Conservation (phyloP, 2,888 invertebrate species). For the Scelioninae gen. 2 region DNA sequence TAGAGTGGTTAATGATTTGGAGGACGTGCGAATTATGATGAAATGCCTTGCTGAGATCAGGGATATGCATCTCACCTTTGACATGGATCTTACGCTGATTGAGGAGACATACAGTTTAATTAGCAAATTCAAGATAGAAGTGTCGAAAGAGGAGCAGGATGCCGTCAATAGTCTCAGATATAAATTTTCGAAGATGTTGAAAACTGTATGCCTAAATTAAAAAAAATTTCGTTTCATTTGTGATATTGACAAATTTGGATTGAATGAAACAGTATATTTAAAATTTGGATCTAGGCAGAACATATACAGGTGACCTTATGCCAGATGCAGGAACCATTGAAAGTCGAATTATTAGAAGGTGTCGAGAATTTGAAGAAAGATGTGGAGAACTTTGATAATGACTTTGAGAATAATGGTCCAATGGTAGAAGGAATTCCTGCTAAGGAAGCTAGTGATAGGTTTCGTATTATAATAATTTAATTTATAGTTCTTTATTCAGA, state of each 20-base stretch:
- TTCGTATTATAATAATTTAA: not conserved
- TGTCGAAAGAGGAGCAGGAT: constrained; percentile 87
- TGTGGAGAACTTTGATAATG: constrained; percentile 82
- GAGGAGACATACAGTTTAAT: constrained; percentile 89
- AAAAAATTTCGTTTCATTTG: no score
- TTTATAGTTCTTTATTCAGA: not conserved
- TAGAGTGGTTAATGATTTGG: constrained; percentile 85
- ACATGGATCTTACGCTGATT: constrained; percentile 84
- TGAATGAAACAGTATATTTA: no score
- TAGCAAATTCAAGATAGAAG: constrained; percentile 80
- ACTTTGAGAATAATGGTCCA: constrained; percentile 87
- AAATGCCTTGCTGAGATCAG: constrained; percentile 84
- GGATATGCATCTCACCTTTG: constrained; percentile 87
- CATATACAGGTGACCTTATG: constrained; percentile 83
- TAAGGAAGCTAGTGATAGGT: constrained; percentile 90
- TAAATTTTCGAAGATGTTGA: constrained; percentile 85
- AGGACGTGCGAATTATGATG: constrained; percentile 89
- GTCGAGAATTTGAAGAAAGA: constrained; percentile 81
- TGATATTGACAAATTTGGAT: no score
- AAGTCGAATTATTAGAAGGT: constrained; percentile 83
- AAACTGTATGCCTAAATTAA: constrained; percentile 79
- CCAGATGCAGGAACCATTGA: constrained; percentile 85
- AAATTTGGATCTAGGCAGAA: constrained; percentile 76
- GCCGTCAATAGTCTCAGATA: constrained; percentile 87
- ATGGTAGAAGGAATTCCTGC: constrained; percentile 90